These are phyloP conservation scores for Lepidothrix coronata DNA, from an alignment of 2,113 vertebrate genomes.

Conservation along the genomic window DNA sequence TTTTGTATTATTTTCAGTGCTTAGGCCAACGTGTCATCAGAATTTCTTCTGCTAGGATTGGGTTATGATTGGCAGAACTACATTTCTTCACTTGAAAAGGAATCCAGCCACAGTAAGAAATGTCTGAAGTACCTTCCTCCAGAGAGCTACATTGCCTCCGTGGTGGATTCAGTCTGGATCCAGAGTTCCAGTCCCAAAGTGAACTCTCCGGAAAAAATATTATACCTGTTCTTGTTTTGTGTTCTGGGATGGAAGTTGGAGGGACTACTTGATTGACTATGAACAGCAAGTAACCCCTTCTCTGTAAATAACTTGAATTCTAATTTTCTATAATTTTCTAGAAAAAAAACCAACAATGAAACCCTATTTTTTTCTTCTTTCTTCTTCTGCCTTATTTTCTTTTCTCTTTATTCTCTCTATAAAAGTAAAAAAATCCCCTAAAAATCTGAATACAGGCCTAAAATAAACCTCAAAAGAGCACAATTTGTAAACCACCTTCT, in stretches of 20 bases:
- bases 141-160: not conserved
- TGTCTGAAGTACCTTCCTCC: rapidly evolving
- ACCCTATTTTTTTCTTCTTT: not conserved
- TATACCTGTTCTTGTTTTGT: not conserved
- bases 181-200: not conserved
- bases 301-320: not conserved
- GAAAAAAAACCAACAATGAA: not conserved
- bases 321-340: not conserved
- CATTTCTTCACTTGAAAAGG: not conserved
- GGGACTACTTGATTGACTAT: not conserved
- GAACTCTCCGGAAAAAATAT: not conserved
- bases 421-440: not conserved
- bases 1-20: not conserved
- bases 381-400: not conserved
- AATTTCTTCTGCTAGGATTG: not conserved
- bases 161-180: not conserved
- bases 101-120: not conserved
- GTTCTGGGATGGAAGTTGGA: not conserved
- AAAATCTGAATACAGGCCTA: not conserved
- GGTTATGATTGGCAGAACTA: not conserved
- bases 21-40: not conserved
- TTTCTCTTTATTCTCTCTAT: not conserved
- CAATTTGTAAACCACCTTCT: not conserved
- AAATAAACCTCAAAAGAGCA: not conserved
- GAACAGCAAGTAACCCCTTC: not conserved